Evolutionary conservation across 2,888 invertebrate genomes (phyloP), one percentile per base, ranked within the genome.

Genomic region (Hyposoter didymator): DNA sequence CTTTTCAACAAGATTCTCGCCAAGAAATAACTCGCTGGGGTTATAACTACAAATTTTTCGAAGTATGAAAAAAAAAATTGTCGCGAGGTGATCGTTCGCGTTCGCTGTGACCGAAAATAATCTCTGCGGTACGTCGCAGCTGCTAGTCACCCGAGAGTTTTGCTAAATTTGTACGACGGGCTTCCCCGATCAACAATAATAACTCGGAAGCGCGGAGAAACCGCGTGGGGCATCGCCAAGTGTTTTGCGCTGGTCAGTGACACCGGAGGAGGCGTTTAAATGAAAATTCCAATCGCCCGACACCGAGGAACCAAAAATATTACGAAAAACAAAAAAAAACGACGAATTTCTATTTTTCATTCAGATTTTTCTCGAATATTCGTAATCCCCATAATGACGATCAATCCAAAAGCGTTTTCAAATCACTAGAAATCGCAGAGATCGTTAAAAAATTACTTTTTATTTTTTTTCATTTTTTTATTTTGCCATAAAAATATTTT

Each of bases 171-270:
- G 69, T 43, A 64, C 55, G 43, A 45, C n/a, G 75, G 49, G 17
- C 55, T 78, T 49, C 64, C 64, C 64, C 78, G 69, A 49, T 78
- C 76, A 49, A 32, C 75, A 39, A 67, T 67, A 78, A 78, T 67
- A 47, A 78, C 66, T 19, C 49, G 39, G 6, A n/a, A 52, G 72
- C 22, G 72, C 22, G 52, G 52, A 35, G n/a, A 35, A 32, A 64
- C 52, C n/a, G 35, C 10, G n/a, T 35, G 35, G 19, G n/a, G 52
- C 12, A 2, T 52, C 32, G 67, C 19, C 10, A 70, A 47, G 47
- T 47, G 47, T 32, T 45, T 72, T 72, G 69, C 69, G 78, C 10
- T 78, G 78, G 78, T 78, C 78, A 78, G 70, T 78, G 78, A 78
- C 78, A 78, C 78, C 70, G 70, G 35, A n/a, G 59, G 45, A 19